These are phyloP conservation scores for Calidris pygmaea DNA, from an alignment of 2,113 vertebrate species.

Conservation along the genomic window DNA sequence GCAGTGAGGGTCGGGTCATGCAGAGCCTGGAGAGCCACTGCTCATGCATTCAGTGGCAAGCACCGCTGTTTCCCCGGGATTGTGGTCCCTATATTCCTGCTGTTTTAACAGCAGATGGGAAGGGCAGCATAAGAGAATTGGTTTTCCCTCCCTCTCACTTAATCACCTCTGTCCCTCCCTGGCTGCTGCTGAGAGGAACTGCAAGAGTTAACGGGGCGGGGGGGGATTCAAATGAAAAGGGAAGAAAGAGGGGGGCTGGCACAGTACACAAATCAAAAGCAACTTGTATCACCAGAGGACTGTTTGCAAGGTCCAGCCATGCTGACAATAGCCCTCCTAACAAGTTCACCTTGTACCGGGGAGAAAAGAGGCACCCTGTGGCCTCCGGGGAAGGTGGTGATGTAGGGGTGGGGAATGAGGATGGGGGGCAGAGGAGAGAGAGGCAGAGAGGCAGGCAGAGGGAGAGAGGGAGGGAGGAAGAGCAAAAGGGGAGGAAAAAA, in stretches of 20 bases:
- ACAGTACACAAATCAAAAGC: conserved; percentile 46
- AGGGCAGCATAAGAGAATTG: not conserved
- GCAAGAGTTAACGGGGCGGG: not conserved
- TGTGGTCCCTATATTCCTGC: not conserved
- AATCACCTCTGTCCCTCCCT: not conserved
- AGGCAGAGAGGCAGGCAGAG: not conserved
- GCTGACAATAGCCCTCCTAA: conserved; percentile 55
- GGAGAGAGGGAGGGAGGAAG: not conserved
- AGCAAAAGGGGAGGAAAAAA: not conserved
- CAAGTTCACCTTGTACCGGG: conserved; percentile 72
- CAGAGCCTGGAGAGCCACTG: not conserved
- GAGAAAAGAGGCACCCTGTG: conserved; percentile 49
- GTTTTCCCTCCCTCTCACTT: not conserved
- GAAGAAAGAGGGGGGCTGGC: not conserved
- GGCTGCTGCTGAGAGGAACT: not conserved
- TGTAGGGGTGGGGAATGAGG: not conserved
- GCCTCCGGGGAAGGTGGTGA: not conserved
- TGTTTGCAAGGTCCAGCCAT: not conserved
- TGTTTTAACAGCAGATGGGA: not conserved
- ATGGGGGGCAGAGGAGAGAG: not conserved
- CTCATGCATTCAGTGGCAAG: not conserved
- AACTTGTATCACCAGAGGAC: conserved; percentile 37
- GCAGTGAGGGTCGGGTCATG: not conserved
- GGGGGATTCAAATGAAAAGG: conserved; percentile 10
- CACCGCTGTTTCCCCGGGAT: not conserved